Conservation (phyloP, 2,888 invertebrate species). For the Coleophora deauratella region DNA sequence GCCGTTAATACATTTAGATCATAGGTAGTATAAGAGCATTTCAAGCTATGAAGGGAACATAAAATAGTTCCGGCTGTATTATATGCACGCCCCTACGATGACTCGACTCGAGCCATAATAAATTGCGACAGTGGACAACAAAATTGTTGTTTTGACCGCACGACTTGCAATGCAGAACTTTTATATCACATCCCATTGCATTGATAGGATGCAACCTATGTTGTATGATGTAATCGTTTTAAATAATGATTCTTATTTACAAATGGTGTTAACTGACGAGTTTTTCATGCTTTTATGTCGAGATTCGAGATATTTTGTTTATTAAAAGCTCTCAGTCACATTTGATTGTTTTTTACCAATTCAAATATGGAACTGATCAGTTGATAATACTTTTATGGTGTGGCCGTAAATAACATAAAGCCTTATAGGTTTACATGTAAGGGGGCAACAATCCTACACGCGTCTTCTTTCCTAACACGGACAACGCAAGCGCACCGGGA, state of each 20-base stretch:
- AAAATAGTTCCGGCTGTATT: constrained; percentile 61
- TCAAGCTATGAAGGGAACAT: constrained; percentile 51
- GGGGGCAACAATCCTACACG: constrained; percentile 23
- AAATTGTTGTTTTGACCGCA: constrained; percentile 70
- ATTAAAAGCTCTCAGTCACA: no score
- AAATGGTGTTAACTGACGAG: constrained; percentile 11
- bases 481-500: constrained; percentile 19
- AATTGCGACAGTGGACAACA: constrained; percentile 67
- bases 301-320: no score
- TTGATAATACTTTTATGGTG: no score
- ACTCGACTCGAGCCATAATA: constrained; percentile 62
- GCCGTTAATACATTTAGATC: constrained; percentile 30
- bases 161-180: constrained; percentile 35
- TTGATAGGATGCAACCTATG: constrained; percentile 4
- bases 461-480: constrained; percentile 38
- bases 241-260: constrained; percentile 14
- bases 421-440: no score
- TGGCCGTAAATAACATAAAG: no score
- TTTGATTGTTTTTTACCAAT: no score
- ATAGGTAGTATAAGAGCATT: constrained; percentile 36
- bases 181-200: constrained; percentile 6
- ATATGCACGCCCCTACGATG: constrained; percentile 70
- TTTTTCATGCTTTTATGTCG: constrained; percentile 4
- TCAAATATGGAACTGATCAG: no score
- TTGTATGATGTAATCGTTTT: constrained; percentile 31